Base-by-base conservation (phyloP, 1,140 invertebrate species). In the Drosophila sp. region DNA sequence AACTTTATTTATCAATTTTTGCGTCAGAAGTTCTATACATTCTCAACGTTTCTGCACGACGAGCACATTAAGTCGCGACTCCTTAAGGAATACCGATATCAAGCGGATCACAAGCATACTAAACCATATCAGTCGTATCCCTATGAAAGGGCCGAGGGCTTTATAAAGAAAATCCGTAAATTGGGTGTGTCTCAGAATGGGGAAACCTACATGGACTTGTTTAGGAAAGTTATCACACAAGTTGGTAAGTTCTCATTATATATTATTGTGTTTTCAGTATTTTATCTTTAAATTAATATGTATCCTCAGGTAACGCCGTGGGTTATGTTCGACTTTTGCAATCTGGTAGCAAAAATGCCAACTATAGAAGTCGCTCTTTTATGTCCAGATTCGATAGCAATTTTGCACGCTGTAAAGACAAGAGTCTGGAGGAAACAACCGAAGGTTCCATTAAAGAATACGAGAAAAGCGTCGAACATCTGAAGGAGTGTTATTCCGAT, bases 1-100 rank as follows among this genome's bases (percentile, higher is more conserved):
- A 99, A 99, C 91, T 98, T 97, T 91, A 98, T 97, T 0, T 99
- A 99, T 93, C 98, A 99, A 92, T 99, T 99, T 93, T 93, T 99
- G 43, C 94, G 96, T 65, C 96, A 98, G 64, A 99, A 99, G 92
- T 97, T 99, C 79, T 96, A 96, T 76, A 96, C 96, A 3, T 99
- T 99, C 91, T 99, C 98, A 1, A 98, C 99, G 92, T 99, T 99
- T 92, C 94, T 99, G 78, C 99, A 96, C 92, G 98, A 99, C 92
- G 99, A 99, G 92, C 98, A 99, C 80, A 99, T 99, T 53, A 99
- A 99, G 92, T 99, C 98, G 0, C 94, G 97, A 57, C 92, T 99
- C 0, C 94, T 98, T 56, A 98, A 98, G 92, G 98, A 99, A 92
- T 94, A 97, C 66, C 94, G 96, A 61, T 95, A 79, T 21, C 94